A percentile compares a stretch with the other conserved stretches of the same genome.
Evolutionary conservation across 2,888 invertebrate genomes (phyloP).

Genomic region (Melanotus villosus): DNA sequence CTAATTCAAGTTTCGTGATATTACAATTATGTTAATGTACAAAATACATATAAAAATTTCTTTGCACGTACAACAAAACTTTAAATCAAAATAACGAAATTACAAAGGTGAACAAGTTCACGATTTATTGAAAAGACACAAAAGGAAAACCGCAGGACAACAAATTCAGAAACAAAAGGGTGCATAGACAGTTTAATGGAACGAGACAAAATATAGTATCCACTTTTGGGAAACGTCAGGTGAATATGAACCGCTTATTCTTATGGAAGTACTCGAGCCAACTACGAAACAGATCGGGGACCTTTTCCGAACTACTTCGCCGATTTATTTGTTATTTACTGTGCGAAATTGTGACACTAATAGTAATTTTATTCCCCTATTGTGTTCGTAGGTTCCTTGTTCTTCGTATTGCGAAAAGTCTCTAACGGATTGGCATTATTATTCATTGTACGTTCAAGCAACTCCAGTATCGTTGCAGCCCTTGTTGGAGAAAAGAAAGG

Average conservation of each 20-base stretch:
- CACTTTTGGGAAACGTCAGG: slow-evolving; percentile 25
- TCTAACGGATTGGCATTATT: slow-evolving; percentile 33
- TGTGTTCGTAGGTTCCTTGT: slow-evolving; percentile 25
- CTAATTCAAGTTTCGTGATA: too few relatives aligned
- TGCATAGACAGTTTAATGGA: slow-evolving; percentile 12
- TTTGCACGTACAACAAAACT: too few relatives aligned
- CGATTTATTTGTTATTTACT: slow-evolving; percentile 37
- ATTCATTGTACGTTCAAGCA: slow-evolving; percentile 39
- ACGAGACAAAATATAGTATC: slow-evolving; percentile 8
- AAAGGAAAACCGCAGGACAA: slow-evolving; percentile 3
- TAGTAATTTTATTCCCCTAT: slow-evolving; percentile 42
- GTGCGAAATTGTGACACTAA: slow-evolving; percentile 41
- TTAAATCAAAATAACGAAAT: too few relatives aligned
- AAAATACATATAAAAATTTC: too few relatives aligned
- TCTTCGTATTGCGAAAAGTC: slow-evolving; percentile 30
- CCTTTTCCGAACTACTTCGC: slow-evolving; percentile 24
- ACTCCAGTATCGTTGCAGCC: not conserved
- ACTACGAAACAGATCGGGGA: slow-evolving; percentile 25
- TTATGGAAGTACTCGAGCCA: slow-evolving; percentile 16
- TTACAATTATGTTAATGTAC: too few relatives aligned
- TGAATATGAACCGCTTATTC: slow-evolving; percentile 34
- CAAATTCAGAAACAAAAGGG: slow-evolving; percentile 18
- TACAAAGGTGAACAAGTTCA: not conserved
- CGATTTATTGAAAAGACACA: not conserved
- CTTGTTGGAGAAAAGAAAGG: slow-evolving; percentile 25